A percentile compares a stretch with the other conserved stretches of the same genome.
Evolutionary conservation across 1,140 invertebrate genomes (phyloP).

Genomic region (Dinothrombium tinctorium): DNA sequence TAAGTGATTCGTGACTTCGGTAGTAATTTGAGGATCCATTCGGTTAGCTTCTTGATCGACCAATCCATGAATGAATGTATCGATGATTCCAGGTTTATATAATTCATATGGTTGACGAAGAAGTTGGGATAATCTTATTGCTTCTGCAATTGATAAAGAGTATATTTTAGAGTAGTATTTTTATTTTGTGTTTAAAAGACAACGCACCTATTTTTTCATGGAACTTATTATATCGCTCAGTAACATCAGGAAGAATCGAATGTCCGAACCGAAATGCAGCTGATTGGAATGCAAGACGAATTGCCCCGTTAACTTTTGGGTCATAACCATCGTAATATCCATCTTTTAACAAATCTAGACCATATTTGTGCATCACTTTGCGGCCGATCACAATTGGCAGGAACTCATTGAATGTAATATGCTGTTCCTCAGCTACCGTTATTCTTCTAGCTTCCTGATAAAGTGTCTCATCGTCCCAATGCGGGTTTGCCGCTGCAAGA

Average conservation of each 20-base stretch:
- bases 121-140: slow-evolving; percentile 61
- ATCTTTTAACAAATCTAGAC: slow-evolving; percentile 17
- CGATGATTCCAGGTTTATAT: slow-evolving; percentile 64
- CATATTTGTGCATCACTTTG: slow-evolving; percentile 15
- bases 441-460: slow-evolving; percentile 65
- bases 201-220: slow-evolving; percentile 59
- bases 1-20: slow-evolving; percentile 32
- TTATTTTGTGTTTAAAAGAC: no score
- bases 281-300: slow-evolving; percentile 73
- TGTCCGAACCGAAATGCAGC: slow-evolving; percentile 79
- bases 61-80: slow-evolving; percentile 74
- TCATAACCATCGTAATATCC: slow-evolving; percentile 44
- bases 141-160: slow-evolving; percentile 27
- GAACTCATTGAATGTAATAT: slow-evolving; percentile 68
- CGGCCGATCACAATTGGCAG: slow-evolving; percentile 51
- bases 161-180: no score
- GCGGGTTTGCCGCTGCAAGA: slow-evolving; percentile 46
- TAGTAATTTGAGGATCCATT: slow-evolving; percentile 78
- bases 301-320: slow-evolving; percentile 41
- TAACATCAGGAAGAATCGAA: slow-evolving; percentile 32
- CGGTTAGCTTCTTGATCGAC: slow-evolving; percentile 81
- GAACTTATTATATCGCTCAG: slow-evolving; percentile 74
- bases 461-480: slow-evolving; percentile 62
- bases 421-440: slow-evolving; percentile 52
- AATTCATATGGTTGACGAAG: slow-evolving; percentile 68